Evolutionary conservation across 2,113 vertebrate species (phyloP), one percentile per base, ranked within the genome.

Genomic region (Ophthalmolycus amberensis): DNA sequence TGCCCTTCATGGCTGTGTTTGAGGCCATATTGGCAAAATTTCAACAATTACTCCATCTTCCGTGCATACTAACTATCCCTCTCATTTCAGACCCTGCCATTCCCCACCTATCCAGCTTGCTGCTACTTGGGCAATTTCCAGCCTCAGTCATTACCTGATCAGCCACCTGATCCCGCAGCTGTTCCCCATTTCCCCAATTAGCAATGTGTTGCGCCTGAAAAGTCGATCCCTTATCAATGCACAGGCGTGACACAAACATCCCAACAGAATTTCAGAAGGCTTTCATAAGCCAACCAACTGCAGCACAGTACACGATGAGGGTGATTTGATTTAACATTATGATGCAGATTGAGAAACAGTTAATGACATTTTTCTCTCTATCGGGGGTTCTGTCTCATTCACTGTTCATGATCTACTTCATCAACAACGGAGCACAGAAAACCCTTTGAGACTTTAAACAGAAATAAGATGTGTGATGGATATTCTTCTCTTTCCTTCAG

Each of bases 111-210:
- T 52, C 32, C 64, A 52, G 42, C 52, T 32, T 32, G 62, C 52
- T 59, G n/a, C 38, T 50, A 20, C 22, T 25, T 34, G 5, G 38
- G 9, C 34, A 9, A 37, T 29, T 80, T 71, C 44, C 40, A 32
- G 4, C 56, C 44, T 52, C 48, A 34, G 62, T 67, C 16, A n/a
- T 74, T 50, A 50, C 22, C 38, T 59, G 60, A 64, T 56, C 18
- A 10, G 29, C 46, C 67, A 78, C 68, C 75, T 62, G 70, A 59
- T 75, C 48, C 38, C 7, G 9, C 76, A 79, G 76, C 76, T 75
- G 82, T 56, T 79, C 27, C 63, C 9, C 14, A 16, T 62, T 62
- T 40, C 20, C 34, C 6, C 7, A 25, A 66, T 58, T 37, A 69
- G 48, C 11, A 11, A 14, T 27, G 60, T 48, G 68, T 25, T 52